These are phyloP conservation scores for Megalurothrips usitatus DNA, from an alignment of 2,888 invertebrate genomes.

Conservation along the genomic window DNA sequence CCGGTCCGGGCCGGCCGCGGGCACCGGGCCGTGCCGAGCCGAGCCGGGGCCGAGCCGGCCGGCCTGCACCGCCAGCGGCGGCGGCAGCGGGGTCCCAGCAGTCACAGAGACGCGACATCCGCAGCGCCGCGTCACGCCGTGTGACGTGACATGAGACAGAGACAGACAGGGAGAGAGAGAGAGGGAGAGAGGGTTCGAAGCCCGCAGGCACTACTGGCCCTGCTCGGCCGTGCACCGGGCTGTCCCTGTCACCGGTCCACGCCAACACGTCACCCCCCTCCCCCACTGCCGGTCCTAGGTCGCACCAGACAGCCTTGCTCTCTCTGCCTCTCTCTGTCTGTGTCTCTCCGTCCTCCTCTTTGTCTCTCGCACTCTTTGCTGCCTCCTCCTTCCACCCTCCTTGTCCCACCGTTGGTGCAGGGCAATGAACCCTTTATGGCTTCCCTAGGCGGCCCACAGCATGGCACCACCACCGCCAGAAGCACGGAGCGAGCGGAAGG, in stretches of 20 bases:
- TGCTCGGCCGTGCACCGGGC: neutral
- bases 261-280: neutral
- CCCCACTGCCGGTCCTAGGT: neutral
- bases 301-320: neutral
- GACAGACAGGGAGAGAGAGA: neutral
- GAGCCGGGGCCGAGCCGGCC: too few species aligned
- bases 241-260: too few species aligned
- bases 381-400: neutral
- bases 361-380: neutral
- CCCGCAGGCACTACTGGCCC: neutral
- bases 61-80: too few species aligned
- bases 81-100: too few species aligned
- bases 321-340: neutral
- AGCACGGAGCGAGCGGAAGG: neutral
- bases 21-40: too few species aligned
- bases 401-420: neutral
- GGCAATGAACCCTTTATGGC: constrained; percentile 22
- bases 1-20: neutral
- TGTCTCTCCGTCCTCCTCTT: neutral
- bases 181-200: neutral
- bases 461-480: neutral
- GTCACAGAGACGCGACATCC: neutral
- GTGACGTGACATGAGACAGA: too few species aligned
- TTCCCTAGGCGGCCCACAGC: constrained; percentile 21
- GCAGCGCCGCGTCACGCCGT: neutral